Evolutionary conservation across 30 jellyfish, hydroid and myxozoan species (phyloP).

Genomic region (Calvadosia cruxmelitensis): DNA sequence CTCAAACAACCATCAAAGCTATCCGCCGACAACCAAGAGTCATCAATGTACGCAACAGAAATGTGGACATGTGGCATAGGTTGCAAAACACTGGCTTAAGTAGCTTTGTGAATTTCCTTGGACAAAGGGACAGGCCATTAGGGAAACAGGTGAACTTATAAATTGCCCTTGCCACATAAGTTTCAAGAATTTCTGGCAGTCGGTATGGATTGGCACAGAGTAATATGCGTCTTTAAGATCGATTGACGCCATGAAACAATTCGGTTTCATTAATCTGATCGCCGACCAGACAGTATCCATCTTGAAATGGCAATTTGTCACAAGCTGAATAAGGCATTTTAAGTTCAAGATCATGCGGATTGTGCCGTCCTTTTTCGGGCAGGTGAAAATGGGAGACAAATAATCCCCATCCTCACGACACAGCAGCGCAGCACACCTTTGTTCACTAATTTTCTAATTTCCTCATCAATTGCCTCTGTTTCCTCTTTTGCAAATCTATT

Average conservation of each 20-base stretch:
- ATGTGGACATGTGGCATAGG: not conserved
- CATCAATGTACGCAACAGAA: not conserved
- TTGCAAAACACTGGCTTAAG: slow-evolving; percentile 3
- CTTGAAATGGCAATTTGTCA: slow-evolving; percentile 2
- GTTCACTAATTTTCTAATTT: too few species aligned
- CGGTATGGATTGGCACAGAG: not conserved
- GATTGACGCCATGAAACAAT: slow-evolving; percentile 9
- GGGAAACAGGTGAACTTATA: slow-evolving; percentile 4
- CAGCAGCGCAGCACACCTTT: too few species aligned
- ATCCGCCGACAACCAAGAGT: not conserved
- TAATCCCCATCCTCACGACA: too few species aligned
- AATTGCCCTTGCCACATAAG: not conserved
- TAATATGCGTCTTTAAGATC: slow-evolving; percentile 2
- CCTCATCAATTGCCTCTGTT: too few species aligned
- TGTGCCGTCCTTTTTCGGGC: too few species aligned
- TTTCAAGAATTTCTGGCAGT: too few species aligned
- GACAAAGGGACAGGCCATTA: not conserved
- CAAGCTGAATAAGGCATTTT: slow-evolving; percentile 2
- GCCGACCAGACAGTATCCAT: slow-evolving; percentile 5
- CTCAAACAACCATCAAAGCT: not conserved
- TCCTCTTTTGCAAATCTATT: too few species aligned
- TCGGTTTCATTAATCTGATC: not conserved
- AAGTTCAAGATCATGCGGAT: not conserved
- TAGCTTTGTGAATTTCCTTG: slow-evolving; percentile 4
- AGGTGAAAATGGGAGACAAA: too few species aligned